Conservation (phyloP, 2,888 invertebrate species). For the Tuberolachnus salignus region DNA sequence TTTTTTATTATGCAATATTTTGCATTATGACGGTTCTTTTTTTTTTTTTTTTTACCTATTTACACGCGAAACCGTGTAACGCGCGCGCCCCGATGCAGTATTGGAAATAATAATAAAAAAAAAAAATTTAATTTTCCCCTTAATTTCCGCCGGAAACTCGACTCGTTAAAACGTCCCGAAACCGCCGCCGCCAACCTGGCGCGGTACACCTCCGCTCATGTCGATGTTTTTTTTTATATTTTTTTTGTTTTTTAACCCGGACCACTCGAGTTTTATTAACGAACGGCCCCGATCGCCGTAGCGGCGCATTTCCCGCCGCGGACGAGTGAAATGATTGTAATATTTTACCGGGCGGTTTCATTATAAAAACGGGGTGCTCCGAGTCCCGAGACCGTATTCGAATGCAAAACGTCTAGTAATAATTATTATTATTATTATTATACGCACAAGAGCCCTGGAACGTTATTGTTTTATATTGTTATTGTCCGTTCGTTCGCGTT, state of each 20-base stretch:
- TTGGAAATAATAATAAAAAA: background rate
- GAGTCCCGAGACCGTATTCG: background rate
- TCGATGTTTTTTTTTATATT: too few relatives aligned
- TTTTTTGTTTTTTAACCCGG: too few relatives aligned
- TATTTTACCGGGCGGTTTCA: constrained; percentile 19
- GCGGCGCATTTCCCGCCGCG: background rate
- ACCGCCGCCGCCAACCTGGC: background rate
- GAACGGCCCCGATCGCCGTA: background rate
- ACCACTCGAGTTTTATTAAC: constrained; percentile 34
- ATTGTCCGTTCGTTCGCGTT: constrained; percentile 14
- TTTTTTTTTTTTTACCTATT: too few relatives aligned
- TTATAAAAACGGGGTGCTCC: constrained; percentile 10
- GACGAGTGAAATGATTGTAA: constrained; percentile 19
- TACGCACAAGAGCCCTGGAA: constrained; percentile 4
- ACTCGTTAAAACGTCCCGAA: constrained; percentile 12
- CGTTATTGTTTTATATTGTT: constrained; percentile 32
- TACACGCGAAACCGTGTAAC: too few relatives aligned
- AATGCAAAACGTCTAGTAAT: constrained; percentile 29
- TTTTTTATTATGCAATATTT: too few relatives aligned
- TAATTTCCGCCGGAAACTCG: background rate
- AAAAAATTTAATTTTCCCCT: constrained; percentile 4
- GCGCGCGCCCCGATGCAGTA: too few relatives aligned
- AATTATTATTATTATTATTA: background rate
- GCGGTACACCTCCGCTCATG: background rate
- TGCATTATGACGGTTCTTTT: background rate